Conservation (phyloP, 2,113 vertebrate species). For the Cottus gobio region DNA sequence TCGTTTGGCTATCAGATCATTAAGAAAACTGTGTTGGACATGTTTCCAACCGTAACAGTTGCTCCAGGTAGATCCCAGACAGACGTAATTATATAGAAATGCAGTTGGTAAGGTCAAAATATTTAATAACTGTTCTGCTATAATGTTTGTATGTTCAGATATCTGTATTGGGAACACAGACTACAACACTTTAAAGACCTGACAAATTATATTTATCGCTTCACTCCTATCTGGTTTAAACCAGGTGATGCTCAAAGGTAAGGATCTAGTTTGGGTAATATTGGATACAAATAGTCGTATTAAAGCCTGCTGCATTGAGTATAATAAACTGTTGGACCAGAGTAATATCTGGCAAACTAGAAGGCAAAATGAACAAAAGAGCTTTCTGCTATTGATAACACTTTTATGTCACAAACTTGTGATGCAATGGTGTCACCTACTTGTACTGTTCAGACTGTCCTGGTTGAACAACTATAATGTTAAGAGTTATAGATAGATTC, state of each 20-base stretch:
- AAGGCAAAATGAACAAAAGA: neutral
- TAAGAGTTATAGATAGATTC: no score
- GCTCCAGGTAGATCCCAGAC: conserved; percentile 85
- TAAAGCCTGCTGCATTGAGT: neutral
- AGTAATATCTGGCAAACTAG: neutral
- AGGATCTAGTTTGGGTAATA: conserved; percentile 16
- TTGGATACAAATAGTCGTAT: neutral
- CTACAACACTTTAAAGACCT: conserved; percentile 89
- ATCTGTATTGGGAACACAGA: conserved; percentile 92
- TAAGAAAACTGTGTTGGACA: conserved; percentile 86
- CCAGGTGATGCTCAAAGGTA: conserved; percentile 85
- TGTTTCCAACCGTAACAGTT: conserved; percentile 88
- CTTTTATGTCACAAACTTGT: neutral
- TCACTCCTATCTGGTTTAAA: conserved; percentile 84
- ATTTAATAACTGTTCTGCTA: neutral
- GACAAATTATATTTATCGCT: conserved; percentile 88
- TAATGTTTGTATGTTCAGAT: conserved; percentile 78
- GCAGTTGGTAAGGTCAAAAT: neutral
- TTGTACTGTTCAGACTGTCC: conserved; percentile 1
- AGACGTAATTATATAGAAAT: neutral
- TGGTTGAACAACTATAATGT: no score
- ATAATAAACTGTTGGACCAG: neutral
- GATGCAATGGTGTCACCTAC: neutral
- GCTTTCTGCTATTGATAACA: neutral
- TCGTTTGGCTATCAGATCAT: conserved; percentile 91